Conservation (phyloP, 2,888 invertebrate species). For the Chrysolina oricalcia region DNA sequence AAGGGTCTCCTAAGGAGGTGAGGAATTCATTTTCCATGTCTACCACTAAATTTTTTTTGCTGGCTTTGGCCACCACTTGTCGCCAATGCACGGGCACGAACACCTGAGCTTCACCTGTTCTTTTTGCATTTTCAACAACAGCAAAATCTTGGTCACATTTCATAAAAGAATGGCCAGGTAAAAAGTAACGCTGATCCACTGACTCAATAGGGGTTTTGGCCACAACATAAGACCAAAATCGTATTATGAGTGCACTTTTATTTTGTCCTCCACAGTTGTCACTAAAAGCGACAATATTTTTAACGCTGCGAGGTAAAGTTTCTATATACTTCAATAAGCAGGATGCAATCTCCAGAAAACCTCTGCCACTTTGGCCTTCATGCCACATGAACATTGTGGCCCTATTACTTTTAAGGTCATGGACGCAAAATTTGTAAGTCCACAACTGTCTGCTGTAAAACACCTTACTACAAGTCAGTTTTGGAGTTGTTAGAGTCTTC, state of each 20-base stretch:
- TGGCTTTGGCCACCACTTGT: too few relatives aligned
- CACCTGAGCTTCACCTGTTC: too few relatives aligned
- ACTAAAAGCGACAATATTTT: background rate
- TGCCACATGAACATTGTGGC: background rate
- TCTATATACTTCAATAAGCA: background rate
- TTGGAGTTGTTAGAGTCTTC: background rate
- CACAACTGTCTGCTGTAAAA: background rate
- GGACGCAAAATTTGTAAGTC: background rate
- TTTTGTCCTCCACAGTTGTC: background rate
- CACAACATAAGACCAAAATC: too few relatives aligned
- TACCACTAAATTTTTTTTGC: too few relatives aligned
- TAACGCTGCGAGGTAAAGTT: background rate
- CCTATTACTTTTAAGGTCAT: background rate
- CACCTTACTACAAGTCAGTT: background rate
- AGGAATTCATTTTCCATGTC: too few relatives aligned
- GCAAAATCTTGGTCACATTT: too few relatives aligned
- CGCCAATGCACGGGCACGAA: too few relatives aligned
- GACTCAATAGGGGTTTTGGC: too few relatives aligned
- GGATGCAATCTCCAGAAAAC: background rate
- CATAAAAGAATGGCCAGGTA: too few relatives aligned
- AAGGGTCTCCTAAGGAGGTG: too few relatives aligned
- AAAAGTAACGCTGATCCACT: too few relatives aligned
- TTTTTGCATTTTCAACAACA: background rate
- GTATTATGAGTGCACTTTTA: background rate
- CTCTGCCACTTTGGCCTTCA: background rate